A percentile compares a stretch with the other conserved stretches of the same genome.
phyloP scores from a whole-genome alignment of 2,888 invertebrate species.

The Dendrolimus houi region DNA sequence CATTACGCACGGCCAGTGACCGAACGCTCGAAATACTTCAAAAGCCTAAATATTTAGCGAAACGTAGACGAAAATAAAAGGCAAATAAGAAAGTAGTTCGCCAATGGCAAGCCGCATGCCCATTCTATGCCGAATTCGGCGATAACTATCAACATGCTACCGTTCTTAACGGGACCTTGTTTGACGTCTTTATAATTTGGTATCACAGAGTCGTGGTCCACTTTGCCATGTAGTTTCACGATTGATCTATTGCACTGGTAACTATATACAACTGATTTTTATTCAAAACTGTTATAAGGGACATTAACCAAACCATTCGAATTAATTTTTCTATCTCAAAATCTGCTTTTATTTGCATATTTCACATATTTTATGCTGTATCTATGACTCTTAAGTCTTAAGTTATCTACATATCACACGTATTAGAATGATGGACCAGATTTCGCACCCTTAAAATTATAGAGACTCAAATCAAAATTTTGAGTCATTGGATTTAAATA shows the following conservation, averaged over 20 bases:
- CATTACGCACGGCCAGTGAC: not conserved
- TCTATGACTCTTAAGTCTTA: too few relatives aligned
- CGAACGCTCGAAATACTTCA: not conserved
- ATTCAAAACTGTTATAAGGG: not conserved
- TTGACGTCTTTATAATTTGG: conserved; percentile 7
- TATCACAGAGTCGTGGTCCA: conserved; percentile 4
- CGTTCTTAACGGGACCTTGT: conserved; percentile 20
- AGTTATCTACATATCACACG: too few relatives aligned
- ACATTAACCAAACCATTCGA: not conserved
- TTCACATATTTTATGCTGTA: too few relatives aligned
- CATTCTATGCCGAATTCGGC: conserved; percentile 16
- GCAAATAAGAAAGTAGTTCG: conserved; percentile 16
- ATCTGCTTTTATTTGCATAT: not conserved
- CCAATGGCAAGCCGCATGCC: conserved; percentile 17
- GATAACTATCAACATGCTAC: conserved; percentile 16
- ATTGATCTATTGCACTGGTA: conserved; percentile 2
- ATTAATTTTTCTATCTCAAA: not conserved
- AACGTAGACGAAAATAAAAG: not conserved
- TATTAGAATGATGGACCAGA: too few relatives aligned
- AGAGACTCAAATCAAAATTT: too few relatives aligned
- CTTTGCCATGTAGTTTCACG: conserved; percentile 2
- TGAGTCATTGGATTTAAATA: too few relatives aligned
- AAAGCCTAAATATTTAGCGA: not conserved
- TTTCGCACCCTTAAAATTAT: too few relatives aligned
- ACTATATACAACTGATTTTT: not conserved